Evolutionary conservation across 2,113 vertebrate species (phyloP).

Genomic region (Dipodomys merriami): DNA sequence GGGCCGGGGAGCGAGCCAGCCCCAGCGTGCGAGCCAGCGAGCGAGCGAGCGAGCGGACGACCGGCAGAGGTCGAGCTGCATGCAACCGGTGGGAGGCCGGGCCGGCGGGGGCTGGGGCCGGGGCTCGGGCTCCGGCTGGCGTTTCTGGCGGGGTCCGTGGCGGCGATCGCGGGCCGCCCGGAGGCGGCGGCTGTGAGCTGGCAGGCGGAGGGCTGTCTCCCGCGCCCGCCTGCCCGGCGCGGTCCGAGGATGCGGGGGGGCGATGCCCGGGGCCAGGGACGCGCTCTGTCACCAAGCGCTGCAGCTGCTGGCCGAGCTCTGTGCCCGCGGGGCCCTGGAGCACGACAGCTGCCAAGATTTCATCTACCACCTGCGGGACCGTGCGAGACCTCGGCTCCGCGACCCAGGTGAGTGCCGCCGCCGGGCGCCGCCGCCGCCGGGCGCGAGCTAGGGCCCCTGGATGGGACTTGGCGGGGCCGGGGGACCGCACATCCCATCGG

Average conservation of each 20-base stretch:
- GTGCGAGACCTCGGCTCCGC: conserved; percentile 92
- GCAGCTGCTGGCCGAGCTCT: conserved; percentile 96
- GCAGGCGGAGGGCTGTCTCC: conserved; percentile 87
- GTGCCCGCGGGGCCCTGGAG: conserved; percentile 95
- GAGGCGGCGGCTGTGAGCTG: conserved; percentile 75
- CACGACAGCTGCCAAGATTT: conserved; percentile 97
- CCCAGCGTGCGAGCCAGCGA: not conserved
- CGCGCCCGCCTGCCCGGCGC: conserved; percentile 87
- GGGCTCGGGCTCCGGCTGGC: not conserved
- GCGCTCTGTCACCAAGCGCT: conserved; percentile 99
- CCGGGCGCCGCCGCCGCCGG: conserved; percentile 1
- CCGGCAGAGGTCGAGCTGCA: conserved; percentile 58
- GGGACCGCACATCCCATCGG: not conserved
- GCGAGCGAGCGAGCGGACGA: not conserved
- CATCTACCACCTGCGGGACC: conserved; percentile 96
- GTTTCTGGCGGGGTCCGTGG: conserved; percentile 16
- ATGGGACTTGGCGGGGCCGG: conserved; percentile 54
- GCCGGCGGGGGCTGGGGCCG: conserved; percentile 39
- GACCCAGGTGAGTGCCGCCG: conserved; percentile 91
- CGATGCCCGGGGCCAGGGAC: conserved; percentile 98
- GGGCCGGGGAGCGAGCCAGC: conserved; percentile 53
- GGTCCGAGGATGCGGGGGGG: conserved; percentile 97
- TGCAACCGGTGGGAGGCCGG: conserved; percentile 84
- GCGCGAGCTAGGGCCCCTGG: conserved; percentile 43
- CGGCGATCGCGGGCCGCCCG: conserved; percentile 62